A percentile compares a stretch with the other conserved stretches of the same genome.
Conservation (phyloP, 2,888 invertebrate species). For the Cinara cedri region DNA sequence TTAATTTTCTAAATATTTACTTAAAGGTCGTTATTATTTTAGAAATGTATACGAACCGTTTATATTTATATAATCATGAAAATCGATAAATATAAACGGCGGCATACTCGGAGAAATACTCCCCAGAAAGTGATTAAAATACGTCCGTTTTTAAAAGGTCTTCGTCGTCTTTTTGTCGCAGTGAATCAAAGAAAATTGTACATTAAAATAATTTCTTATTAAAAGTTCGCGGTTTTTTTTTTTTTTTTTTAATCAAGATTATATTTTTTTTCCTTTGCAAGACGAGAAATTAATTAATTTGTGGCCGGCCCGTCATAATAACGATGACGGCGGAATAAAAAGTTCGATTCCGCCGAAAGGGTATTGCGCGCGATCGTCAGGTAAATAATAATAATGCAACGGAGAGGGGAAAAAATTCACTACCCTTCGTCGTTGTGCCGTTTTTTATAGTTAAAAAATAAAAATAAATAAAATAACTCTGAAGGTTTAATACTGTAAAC, state of each 20-base stretch:
- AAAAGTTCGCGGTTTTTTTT: constrained; percentile 8
- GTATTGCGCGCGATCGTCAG: constrained; percentile 22
- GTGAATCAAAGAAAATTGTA: constrained; percentile 9
- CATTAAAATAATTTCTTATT: constrained; percentile 3
- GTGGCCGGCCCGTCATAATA: too few species aligned
- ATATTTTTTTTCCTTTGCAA: background rate
- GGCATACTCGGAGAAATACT: too few species aligned
- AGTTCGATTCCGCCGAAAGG: constrained; percentile 18
- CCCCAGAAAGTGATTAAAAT: constrained; percentile 3
- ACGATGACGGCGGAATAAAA: background rate
- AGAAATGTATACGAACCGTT: too few species aligned
- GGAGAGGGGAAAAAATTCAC: constrained; percentile 7
- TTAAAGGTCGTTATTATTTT: background rate
- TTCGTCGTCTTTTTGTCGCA: background rate
- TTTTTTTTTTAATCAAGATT: constrained; percentile 11
- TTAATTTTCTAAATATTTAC: background rate
- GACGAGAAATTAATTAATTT: constrained; percentile 37
- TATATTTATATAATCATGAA: background rate
- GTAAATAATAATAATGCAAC: constrained; percentile 33
- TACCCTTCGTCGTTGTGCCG: background rate
- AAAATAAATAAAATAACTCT: constrained; percentile 31
- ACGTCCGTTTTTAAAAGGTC: background rate
- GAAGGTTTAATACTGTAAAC: constrained; percentile 3
- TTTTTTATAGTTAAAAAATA: constrained; percentile 23
- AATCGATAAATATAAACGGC: constrained; percentile 1